Evolutionary conservation across 2,113 vertebrate species (phyloP), one percentile per base, ranked within the genome.

Genomic region (Poecile atricapillus): DNA sequence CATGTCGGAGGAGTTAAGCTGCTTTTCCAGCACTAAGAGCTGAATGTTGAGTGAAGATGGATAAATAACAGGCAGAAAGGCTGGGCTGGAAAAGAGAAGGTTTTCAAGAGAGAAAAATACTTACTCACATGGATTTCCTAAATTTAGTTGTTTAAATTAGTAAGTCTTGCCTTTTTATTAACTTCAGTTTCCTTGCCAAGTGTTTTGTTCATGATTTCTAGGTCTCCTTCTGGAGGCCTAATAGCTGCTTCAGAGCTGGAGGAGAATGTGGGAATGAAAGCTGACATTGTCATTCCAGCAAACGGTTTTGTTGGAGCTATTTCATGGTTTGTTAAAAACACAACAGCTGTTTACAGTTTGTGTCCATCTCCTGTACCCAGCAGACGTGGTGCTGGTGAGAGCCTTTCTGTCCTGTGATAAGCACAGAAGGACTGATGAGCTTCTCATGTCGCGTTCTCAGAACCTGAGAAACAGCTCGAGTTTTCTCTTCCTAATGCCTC

Each of bases 301-400:
- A 56, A 37, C 3, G 56, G 35, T 78, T 93, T 71, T 80, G 80
- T 74, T 78, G 56, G 92, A 93, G 94, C 94, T 41, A 39, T 92
- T 93, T 94, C 95, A 93, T 75, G 92, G 94, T 87, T 88, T 77
- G 85, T 95, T 94, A 94, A 75, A 73, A 89, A 43, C 90, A 94
- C 76, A 92, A 69, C 95, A 94, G 94, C 90, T 94, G 93, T 94
- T 92, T 95, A 94, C 87, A 81, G 83, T 89, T 93, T 81, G 71
- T 81, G 94, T 71, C 70, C 89, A 78, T 86, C 68, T 78, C 60
- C 76, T 83, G 83, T 79, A n/a, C 84, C 22, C 5, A 0, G 5
- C 86, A 93, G 94, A 16, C 65, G 2, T 37, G 74, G 62, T 58
- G 80, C 63, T 86, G 89, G 24, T 60, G 77, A 56, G 84, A 79